Evolutionary conservation across 2,113 vertebrate species (phyloP), one percentile per base, ranked within the genome.

Genomic region (Xenus cinereus): DNA sequence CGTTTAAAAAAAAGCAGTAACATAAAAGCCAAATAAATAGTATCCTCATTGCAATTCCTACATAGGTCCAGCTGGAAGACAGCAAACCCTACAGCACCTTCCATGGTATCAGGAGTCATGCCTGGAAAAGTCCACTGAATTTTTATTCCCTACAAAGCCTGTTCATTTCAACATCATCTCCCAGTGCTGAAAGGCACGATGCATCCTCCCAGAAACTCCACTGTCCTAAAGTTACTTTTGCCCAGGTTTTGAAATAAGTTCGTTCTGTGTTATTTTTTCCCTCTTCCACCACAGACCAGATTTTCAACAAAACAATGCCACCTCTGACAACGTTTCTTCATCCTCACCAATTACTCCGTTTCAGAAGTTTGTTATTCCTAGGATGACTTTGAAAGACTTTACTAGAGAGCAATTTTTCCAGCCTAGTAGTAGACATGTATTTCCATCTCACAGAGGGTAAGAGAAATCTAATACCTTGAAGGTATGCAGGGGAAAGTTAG

Each of bases 221-320:
- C 22, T 30, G 26, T 14, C 45, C 67, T 56, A 54, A 50, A 68
- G 26, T 22, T 77, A 22, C 85, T 81, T 68, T 56, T 64, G 35
- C 17, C 33, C 39, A 48, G 24, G 15, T 48, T 62, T 67, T 50
- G 74, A 82, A 26, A 8, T 8, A 39, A 23, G 18, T 51, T 73
- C 67, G 22, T 32, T 43, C 51, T 1, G 0, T 6, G 9, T 22
- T 37, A 32, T n/a, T 63, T 54, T 54, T 56, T 14, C 4, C 32
- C 24, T 53, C 56, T 48, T 78, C 37, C 26, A 51, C 19, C n/a
- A 53, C 16, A 62, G 68, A 74, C 5, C 64, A 82, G 39, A 56
- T 81, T 87, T 74, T 62, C 39, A 74, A 35, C 30, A 10, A 33
- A 66, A 45, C 23, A 48, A 32, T 3, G 4, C 3, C n/a, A 67